These are phyloP conservation scores for Apomyelois bistriatella DNA, from an alignment of 2,888 invertebrate species.

Conservation along the genomic window DNA sequence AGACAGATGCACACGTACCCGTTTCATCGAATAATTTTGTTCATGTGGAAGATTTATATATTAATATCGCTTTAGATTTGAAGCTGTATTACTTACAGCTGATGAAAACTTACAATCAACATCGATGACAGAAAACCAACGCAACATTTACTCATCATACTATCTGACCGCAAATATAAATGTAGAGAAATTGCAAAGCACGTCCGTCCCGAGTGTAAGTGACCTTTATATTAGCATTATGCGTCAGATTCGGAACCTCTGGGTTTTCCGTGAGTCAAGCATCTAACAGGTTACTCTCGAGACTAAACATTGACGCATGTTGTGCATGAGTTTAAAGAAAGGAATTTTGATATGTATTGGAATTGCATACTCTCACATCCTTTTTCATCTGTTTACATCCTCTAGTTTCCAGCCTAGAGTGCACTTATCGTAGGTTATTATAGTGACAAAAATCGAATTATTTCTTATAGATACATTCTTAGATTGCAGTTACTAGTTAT, in stretches of 20 bases:
- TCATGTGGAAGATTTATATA: neutral
- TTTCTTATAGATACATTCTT: too few relatives aligned
- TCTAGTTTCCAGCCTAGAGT: too few relatives aligned
- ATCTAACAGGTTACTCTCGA: neutral
- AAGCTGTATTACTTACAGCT: too few relatives aligned
- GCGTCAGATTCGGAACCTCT: conserved; percentile 4
- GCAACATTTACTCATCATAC: neutral
- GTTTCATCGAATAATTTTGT: neutral
- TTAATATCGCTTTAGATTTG: too few relatives aligned
- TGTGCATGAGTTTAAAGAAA: neutral
- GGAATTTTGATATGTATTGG: neutral
- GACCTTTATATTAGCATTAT: conserved; percentile 5
- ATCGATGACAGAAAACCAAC: too few relatives aligned
- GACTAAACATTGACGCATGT: too few relatives aligned
- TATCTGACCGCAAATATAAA: neutral
- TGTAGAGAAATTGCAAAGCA: neutral
- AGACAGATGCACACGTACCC: neutral
- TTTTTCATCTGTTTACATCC: too few relatives aligned
- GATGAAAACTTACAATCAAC: too few relatives aligned
- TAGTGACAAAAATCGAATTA: too few relatives aligned
- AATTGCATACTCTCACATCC: neutral
- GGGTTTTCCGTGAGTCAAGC: conserved; percentile 3
- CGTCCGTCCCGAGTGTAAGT: conserved; percentile 4
- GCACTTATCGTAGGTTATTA: too few relatives aligned
- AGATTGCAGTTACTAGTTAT: too few relatives aligned